Conservation (phyloP, 2,797 vertebrate genomes). For the Gallirallus australis region DNA sequence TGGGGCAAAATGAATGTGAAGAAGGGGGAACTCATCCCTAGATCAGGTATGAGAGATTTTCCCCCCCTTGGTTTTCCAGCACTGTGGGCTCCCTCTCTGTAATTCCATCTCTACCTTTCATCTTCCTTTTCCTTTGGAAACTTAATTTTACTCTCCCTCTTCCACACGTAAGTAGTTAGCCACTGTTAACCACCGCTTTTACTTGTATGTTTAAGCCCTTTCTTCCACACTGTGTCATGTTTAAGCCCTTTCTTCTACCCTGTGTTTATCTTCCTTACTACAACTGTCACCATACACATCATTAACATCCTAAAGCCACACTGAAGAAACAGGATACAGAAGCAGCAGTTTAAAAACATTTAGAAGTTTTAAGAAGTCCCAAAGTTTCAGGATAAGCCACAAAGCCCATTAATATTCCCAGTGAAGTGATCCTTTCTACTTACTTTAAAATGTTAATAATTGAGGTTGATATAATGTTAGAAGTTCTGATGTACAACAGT, state of each 20-base stretch:
- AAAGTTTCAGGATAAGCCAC: not conserved
- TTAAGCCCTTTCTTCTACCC: not conserved
- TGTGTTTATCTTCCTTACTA: not conserved
- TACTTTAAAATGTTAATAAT: not conserved
- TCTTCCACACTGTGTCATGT: not conserved
- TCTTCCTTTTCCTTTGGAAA: not conserved
- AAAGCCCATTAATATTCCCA: not conserved
- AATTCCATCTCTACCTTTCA: conserved; percentile 19
- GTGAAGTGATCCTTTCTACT: not conserved
- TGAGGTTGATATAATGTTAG: not conserved
- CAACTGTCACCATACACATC: rapidly evolving
- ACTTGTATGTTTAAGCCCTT: not conserved
- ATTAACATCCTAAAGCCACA: not conserved
- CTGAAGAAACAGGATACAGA: not conserved
- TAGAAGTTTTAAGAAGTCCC: not conserved
- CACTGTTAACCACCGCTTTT: not conserved
- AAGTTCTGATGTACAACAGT: not conserved
- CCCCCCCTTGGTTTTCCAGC: not conserved
- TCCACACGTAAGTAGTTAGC: not conserved
- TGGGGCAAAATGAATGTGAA: rapidly evolving
- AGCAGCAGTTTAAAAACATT: not conserved
- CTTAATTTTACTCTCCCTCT: not conserved
- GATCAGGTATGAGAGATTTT: not conserved
- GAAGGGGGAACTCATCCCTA: not conserved
- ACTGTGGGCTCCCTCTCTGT: not conserved